Conservation (phyloP, 2,888 invertebrate genomes). For the Orgyia antiqua region DNA sequence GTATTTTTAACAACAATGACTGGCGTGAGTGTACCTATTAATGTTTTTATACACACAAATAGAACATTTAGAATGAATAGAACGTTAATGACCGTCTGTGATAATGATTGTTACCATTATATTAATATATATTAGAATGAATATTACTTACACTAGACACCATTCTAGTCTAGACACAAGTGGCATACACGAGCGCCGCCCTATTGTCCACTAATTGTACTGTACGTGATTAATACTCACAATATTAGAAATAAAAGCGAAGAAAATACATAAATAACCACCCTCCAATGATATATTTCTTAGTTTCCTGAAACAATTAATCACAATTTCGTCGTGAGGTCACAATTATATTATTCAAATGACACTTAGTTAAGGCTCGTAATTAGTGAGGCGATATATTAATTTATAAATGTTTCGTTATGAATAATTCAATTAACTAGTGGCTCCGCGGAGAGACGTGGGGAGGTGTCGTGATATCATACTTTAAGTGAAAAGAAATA, state of each 20-base stretch:
- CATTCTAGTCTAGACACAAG: conserved; percentile 2
- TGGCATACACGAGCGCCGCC: conserved; percentile 11
- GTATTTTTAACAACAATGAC: too few relatives aligned
- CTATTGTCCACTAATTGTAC: conserved; percentile 23
- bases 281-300: conserved; percentile 4
- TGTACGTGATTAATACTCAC: conserved; percentile 20
- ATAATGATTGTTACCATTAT: too few relatives aligned
- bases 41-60: too few relatives aligned
- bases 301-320: conserved; percentile 11
- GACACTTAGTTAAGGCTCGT: conserved; percentile 13
- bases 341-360: conserved; percentile 26
- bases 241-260: conserved; percentile 22
- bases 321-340: conserved; percentile 22
- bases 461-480: too few relatives aligned
- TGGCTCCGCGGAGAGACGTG: too few relatives aligned
- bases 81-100: too few relatives aligned
- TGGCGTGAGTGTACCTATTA: too few relatives aligned
- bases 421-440: conserved; percentile 26
- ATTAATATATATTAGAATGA: background rate
- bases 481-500: too few relatives aligned
- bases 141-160: background rate
- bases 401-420: conserved; percentile 18
- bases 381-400: conserved; percentile 28
- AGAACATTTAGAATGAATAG: too few relatives aligned
- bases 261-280: conserved; percentile 17